Evolutionary conservation across 2,797 vertebrate genomes (phyloP).

Genomic region (Danio choprae): DNA sequence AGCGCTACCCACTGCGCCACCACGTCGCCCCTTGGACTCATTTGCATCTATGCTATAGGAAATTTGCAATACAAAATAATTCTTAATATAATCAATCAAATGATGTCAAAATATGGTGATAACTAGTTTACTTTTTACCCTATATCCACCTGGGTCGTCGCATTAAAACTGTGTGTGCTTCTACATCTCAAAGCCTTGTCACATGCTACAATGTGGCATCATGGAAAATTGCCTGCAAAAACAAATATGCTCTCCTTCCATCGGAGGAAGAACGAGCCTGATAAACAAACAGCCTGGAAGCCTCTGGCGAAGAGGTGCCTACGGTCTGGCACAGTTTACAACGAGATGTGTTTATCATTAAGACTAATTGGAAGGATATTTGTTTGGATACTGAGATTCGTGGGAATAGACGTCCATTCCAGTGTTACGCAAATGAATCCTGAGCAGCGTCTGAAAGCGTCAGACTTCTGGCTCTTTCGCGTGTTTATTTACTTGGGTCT

Average conservation of each 20-base stretch:
- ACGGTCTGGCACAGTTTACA: slow-evolving; percentile 34
- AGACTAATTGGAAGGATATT: slow-evolving; percentile 29
- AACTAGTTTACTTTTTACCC: too few species aligned
- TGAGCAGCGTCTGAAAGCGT: slow-evolving; percentile 23
- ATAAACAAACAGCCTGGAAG: slow-evolving; percentile 41
- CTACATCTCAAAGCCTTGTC: slow-evolving; percentile 19
- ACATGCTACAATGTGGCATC: slow-evolving; percentile 31
- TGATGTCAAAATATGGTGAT: too few species aligned
- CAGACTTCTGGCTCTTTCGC: neutral
- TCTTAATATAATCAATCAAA: too few species aligned
- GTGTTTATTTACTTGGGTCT: slow-evolving; percentile 41
- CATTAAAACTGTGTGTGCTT: neutral
- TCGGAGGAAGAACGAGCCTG: slow-evolving; percentile 22
- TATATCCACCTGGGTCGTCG: too few species aligned
- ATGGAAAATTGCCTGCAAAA: slow-evolving; percentile 41
- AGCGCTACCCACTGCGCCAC: too few species aligned
- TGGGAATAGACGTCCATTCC: slow-evolving; percentile 42
- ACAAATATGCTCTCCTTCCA: slow-evolving; percentile 29
- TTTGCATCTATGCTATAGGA: too few species aligned
- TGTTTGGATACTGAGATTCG: slow-evolving; percentile 32
- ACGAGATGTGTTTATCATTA: slow-evolving; percentile 28
- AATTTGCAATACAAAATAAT: too few species aligned
- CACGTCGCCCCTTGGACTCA: too few species aligned
- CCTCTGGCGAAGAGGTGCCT: slow-evolving; percentile 31
- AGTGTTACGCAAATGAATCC: slow-evolving; percentile 32